phyloP scores from a whole-genome alignment of 2,797 vertebrate genomes.

The Scolopax rusticola region DNA sequence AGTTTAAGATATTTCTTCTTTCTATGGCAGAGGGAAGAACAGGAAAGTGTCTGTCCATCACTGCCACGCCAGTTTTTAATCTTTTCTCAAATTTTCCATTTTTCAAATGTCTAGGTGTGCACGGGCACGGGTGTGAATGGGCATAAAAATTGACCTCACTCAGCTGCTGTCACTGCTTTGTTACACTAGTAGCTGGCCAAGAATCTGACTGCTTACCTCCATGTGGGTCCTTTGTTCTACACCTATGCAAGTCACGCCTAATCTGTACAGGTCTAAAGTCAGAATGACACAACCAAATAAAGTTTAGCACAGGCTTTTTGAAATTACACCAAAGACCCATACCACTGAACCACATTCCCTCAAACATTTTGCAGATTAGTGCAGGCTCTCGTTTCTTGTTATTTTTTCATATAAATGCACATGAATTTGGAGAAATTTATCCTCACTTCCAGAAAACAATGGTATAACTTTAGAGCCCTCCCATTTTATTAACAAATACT shows the following conservation, averaged over 20 bases:
- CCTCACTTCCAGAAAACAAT: not conserved
- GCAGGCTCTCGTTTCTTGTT: not conserved
- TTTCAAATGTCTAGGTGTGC: not conserved
- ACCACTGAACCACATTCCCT: not conserved
- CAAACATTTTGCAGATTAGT: not conserved
- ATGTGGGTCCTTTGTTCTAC: conserved; percentile 13
- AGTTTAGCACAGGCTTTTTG: not conserved
- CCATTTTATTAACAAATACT: not conserved
- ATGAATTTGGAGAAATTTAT: not conserved
- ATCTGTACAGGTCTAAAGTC: conserved; percentile 24
- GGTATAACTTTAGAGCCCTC: not conserved
- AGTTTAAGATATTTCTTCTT: not conserved
- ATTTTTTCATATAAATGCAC: not conserved
- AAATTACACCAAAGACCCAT: not conserved
- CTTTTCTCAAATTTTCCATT: not conserved
- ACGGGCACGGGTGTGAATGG: not conserved
- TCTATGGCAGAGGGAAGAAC: not conserved
- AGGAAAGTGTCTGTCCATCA: not conserved
- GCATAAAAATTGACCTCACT: not conserved
- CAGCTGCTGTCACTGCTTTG: not conserved
- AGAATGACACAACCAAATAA: conserved; percentile 14
- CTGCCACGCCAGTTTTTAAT: not conserved
- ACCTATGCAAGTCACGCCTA: not conserved
- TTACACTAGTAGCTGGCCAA: not conserved
- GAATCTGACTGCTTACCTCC: conserved; percentile 27